A percentile compares a stretch with the other conserved stretches of the same genome.
Evolutionary conservation across 1,140 invertebrate genomes (phyloP).

Genomic region (Macrostomum lignano): DNA sequence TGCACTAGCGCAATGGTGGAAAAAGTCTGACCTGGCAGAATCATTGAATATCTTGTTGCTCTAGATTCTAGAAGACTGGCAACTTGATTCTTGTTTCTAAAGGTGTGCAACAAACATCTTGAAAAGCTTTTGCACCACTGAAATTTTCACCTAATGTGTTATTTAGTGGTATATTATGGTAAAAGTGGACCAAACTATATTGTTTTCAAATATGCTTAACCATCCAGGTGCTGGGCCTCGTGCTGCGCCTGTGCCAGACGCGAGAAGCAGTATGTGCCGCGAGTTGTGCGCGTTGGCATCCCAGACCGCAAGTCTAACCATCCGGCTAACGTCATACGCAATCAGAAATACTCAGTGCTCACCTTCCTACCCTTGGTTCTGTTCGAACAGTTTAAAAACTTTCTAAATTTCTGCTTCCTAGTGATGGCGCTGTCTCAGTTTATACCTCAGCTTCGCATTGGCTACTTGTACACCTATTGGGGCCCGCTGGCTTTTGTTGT

Average conservation of each 20-base stretch:
- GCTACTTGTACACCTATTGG: slow-evolving; percentile 95
- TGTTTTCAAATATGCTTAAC: neutral
- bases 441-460: slow-evolving; percentile 73
- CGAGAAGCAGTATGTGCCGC: neutral
- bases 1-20: no score
- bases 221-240: slow-evolving; percentile 1
- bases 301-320: slow-evolving; percentile 30
- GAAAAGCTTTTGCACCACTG: no score
- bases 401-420: slow-evolving; percentile 88
- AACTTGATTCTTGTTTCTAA: no score
- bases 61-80: no score
- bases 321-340: slow-evolving; percentile 76
- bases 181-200: no score
- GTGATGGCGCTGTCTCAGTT: slow-evolving; percentile 93
- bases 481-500: slow-evolving; percentile 81
- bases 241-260: neutral
- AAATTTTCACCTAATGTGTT: no score
- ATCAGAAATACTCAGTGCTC: slow-evolving; percentile 94
- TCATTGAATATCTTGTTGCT: no score
- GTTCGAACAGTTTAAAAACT: slow-evolving; percentile 95
- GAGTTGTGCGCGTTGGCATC: slow-evolving; percentile 2
- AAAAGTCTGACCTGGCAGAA: no score
- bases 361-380: slow-evolving; percentile 81
- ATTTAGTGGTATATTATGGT: no score
- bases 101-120: no score